A percentile compares a stretch with the other conserved stretches of the same genome.
Evolutionary conservation across 2,888 invertebrate species (phyloP).

Genomic region (Hypolimnas misippus): DNA sequence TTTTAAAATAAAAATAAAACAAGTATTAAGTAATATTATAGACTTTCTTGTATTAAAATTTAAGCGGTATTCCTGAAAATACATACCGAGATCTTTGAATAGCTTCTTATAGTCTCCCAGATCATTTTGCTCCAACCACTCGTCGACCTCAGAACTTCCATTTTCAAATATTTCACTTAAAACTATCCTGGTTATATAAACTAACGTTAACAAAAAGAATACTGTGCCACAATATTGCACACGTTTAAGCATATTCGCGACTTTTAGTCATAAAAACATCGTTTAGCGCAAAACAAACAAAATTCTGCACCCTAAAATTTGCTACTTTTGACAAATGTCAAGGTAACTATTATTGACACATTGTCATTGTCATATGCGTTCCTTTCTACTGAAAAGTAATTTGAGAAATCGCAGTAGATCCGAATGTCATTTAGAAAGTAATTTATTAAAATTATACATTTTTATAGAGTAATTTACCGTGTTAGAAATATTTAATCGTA

Average conservation of each 20-base stretch:
- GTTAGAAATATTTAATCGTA: too few relatives aligned
- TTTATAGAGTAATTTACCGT: too few relatives aligned
- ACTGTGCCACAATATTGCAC: constrained; percentile 64
- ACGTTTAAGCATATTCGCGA: constrained; percentile 65
- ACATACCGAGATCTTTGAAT: constrained; percentile 89
- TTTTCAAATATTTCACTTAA: constrained; percentile 77
- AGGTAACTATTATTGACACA: constrained; percentile 8
- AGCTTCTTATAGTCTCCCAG: constrained; percentile 87
- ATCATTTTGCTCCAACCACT: constrained; percentile 90
- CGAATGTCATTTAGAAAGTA: too few relatives aligned
- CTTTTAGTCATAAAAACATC: constrained; percentile 61
- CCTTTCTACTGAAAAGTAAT: not conserved
- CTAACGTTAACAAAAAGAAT: constrained; percentile 64
- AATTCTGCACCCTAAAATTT: constrained; percentile 14
- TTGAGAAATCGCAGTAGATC: not conserved
- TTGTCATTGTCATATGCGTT: constrained; percentile 2
- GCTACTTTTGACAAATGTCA: constrained; percentile 14
- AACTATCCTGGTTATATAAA: constrained; percentile 66
- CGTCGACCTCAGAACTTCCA: constrained; percentile 86
- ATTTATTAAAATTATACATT: too few relatives aligned
- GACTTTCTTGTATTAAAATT: not conserved
- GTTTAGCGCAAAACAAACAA: constrained; percentile 44
- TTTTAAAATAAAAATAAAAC: not conserved
- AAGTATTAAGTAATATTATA: not conserved
- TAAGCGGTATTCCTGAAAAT: not conserved